These are phyloP conservation scores for Cherax destructor DNA, from an alignment of 1,140 invertebrate genomes.

Conservation along the genomic window DNA sequence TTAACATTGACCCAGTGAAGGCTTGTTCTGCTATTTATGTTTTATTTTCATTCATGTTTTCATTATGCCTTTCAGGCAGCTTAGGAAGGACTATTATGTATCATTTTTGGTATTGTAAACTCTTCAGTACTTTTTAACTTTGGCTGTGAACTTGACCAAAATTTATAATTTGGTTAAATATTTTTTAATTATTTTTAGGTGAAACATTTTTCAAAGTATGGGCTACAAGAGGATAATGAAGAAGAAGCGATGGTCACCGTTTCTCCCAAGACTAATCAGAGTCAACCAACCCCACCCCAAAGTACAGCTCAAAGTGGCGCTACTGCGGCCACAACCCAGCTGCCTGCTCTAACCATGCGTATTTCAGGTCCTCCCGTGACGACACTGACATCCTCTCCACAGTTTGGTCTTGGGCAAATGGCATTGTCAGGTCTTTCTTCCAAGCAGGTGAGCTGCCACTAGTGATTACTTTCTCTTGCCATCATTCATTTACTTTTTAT, in stretches of 20 bases:
- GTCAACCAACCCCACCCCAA: neutral
- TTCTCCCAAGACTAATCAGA: slow-evolving; percentile 6
- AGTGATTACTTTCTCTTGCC: too few relatives aligned
- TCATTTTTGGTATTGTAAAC: too few relatives aligned
- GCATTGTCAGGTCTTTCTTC: neutral
- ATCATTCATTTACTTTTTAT: too few relatives aligned
- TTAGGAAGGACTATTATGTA: too few relatives aligned
- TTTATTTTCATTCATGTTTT: too few relatives aligned
- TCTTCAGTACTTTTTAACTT: too few relatives aligned
- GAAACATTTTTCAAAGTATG: slow-evolving; percentile 98
- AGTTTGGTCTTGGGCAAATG: slow-evolving; percentile 24
- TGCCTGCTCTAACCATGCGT: slow-evolving; percentile 27
- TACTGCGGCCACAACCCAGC: neutral
- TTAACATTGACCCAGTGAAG: too few relatives aligned
- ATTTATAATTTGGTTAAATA: neutral
- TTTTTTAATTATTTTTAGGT: slow-evolving; percentile 79
- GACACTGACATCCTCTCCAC: slow-evolving; percentile 32
- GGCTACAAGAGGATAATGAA: slow-evolving; percentile 91
- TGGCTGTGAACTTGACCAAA: too few relatives aligned
- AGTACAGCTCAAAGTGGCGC: neutral
- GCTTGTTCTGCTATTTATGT: too few relatives aligned
- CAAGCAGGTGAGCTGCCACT: neutral
- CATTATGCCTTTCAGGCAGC: too few relatives aligned
- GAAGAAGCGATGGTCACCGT: slow-evolving; percentile 79
- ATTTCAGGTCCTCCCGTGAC: slow-evolving; percentile 19